phyloP scores from a whole-genome alignment of 2,113 vertebrate species.

The Empidonax traillii region DNA sequence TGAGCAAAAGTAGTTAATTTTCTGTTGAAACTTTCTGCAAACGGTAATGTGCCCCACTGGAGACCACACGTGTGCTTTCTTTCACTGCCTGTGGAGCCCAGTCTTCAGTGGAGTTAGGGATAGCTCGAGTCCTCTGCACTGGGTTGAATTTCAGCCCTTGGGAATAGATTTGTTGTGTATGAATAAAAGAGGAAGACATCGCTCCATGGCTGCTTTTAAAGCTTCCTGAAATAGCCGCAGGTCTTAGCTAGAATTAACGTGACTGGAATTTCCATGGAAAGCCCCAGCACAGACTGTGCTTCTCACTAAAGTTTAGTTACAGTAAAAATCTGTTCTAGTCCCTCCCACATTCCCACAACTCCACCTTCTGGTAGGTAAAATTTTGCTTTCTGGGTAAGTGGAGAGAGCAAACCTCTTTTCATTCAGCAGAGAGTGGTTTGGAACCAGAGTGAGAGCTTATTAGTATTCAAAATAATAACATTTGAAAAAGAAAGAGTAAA shows the following conservation, averaged over 20 bases:
- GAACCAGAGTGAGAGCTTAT: background rate
- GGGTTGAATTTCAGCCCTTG: background rate
- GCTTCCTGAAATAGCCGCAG: constrained; percentile 44
- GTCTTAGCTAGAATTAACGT: background rate
- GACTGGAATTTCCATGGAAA: constrained; percentile 34
- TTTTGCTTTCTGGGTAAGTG: background rate
- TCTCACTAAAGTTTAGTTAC: constrained; percentile 1
- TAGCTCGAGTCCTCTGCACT: background rate
- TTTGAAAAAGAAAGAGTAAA: background rate
- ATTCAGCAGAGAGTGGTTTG: background rate
- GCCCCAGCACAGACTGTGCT: background rate
- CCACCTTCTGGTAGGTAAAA: constrained; percentile 44
- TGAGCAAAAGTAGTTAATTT: background rate
- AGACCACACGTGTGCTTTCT: background rate
- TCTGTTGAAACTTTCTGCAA: background rate
- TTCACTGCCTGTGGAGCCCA: background rate
- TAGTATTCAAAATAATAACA: background rate
- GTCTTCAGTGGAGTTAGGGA: background rate
- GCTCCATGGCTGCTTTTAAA: constrained; percentile 27
- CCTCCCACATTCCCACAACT: constrained; percentile 51
- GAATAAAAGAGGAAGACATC: constrained; percentile 41
- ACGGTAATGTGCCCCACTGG: background rate
- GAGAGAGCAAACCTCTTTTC: background rate
- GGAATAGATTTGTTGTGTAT: background rate
- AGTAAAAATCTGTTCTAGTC: background rate